These are phyloP conservation scores for Exaiptasia diaphana DNA, from an alignment of 64 coral and sea anemone genomes.

Conservation along the genomic window DNA sequence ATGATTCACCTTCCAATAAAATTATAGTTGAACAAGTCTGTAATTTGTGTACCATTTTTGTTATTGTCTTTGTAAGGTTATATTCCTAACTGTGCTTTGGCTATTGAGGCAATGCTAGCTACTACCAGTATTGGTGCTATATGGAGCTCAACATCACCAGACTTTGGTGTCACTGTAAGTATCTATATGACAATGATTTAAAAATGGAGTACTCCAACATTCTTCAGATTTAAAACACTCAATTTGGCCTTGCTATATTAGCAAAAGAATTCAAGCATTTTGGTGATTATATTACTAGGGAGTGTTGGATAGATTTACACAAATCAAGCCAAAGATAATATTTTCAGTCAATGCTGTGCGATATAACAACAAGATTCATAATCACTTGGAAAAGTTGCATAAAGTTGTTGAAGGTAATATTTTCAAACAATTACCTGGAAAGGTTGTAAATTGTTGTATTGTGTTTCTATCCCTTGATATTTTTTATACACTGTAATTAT, in stretches of 20 bases:
- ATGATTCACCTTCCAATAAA: too few relatives aligned
- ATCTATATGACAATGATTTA: too few relatives aligned
- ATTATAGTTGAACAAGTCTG: too few relatives aligned
- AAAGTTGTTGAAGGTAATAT: slow-evolving; percentile 82
- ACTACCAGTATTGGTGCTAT: slow-evolving; percentile 91
- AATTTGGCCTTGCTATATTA: too few relatives aligned
- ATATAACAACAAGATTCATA: slow-evolving; percentile 86
- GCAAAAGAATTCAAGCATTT: too few relatives aligned
- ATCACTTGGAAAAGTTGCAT: slow-evolving; percentile 72
- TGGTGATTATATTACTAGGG: slow-evolving; percentile 45
- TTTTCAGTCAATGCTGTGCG: slow-evolving; percentile 95
- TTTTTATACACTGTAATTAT: too few relatives aligned
- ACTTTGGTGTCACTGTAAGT: slow-evolving; percentile 86
- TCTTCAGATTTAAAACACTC: background rate
- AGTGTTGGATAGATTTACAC: slow-evolving; percentile 87
- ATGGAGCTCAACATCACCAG: slow-evolving; percentile 98
- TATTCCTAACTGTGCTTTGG: slow-evolving; percentile 91
- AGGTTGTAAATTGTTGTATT: background rate
- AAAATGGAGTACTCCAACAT: background rate
- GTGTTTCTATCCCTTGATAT: background rate
- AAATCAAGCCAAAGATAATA: slow-evolving; percentile 90
- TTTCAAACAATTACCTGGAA: too few relatives aligned
- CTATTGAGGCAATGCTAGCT: slow-evolving; percentile 88
- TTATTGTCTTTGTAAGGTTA: too few relatives aligned
- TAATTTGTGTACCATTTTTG: too few relatives aligned